Evolutionary conservation across 2,797 vertebrate genomes (phyloP).

Genomic region (Macroramphosus scolopax): DNA sequence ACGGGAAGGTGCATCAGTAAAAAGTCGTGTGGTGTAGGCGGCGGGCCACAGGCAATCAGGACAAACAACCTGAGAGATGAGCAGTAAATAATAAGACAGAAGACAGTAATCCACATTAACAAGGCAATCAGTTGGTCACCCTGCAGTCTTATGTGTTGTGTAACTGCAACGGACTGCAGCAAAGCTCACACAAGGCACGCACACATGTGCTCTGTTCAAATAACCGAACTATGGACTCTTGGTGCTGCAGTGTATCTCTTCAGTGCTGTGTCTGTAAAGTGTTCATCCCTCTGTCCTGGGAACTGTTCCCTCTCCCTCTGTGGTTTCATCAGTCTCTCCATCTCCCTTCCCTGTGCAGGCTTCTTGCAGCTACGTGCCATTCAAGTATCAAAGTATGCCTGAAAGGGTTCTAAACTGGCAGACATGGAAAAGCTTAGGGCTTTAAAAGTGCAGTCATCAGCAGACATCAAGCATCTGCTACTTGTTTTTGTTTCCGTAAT

Average conservation of each 20-base stretch:
- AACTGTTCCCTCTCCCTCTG: no score
- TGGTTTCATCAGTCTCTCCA: slow-evolving; percentile 20
- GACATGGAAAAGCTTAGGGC: slow-evolving; percentile 30
- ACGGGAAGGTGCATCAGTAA: slow-evolving; percentile 61
- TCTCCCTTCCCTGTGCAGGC: slow-evolving; percentile 13
- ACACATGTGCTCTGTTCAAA: neutral
- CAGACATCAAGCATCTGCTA: slow-evolving; percentile 46
- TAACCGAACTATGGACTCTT: no score
- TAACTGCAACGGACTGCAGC: slow-evolving; percentile 28
- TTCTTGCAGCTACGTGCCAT: slow-evolving; percentile 21
- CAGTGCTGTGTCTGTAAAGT: no score
- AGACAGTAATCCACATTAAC: slow-evolving; percentile 25
- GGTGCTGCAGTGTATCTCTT: no score
- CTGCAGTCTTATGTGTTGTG: slow-evolving; percentile 4
- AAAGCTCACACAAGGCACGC: neutral
- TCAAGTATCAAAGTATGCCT: slow-evolving; percentile 42
- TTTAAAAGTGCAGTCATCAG: slow-evolving; percentile 40
- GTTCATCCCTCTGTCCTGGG: no score
- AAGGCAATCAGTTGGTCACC: slow-evolving; percentile 25
- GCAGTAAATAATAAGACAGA: slow-evolving; percentile 45
- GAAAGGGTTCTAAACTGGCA: slow-evolving; percentile 23
- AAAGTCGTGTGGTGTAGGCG: slow-evolving; percentile 63
- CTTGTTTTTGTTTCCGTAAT: slow-evolving; percentile 47
- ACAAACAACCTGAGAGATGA: slow-evolving; percentile 57
- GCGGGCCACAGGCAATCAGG: slow-evolving; percentile 57